phyloP scores from a whole-genome alignment of 1,140 invertebrate species.

The Pogonomyrmex californicus region DNA sequence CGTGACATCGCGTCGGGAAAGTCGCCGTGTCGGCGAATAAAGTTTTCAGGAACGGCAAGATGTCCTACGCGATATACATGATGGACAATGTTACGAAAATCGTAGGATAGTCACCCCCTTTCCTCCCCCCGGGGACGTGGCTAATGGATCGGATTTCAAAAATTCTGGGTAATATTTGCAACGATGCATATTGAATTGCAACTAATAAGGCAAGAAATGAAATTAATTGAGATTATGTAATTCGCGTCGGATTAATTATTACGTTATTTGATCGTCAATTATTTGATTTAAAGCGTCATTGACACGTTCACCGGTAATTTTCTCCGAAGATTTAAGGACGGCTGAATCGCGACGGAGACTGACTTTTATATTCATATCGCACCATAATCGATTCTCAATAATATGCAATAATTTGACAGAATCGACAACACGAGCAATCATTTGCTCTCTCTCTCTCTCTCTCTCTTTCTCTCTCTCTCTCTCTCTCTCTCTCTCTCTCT shows the following conservation, averaged over 20 bases:
- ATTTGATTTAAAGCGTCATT: background rate
- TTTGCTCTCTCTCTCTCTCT: slow-evolving; percentile 67
- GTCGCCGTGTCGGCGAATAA: background rate
- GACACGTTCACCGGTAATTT: background rate
- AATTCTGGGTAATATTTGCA: background rate
- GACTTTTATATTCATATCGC: slow-evolving; percentile 35
- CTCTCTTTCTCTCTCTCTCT: no score
- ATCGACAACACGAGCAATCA: slow-evolving; percentile 66
- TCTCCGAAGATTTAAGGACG: background rate
- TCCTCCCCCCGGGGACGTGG: no score
- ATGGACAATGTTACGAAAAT: background rate
- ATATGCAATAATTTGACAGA: slow-evolving; percentile 54
- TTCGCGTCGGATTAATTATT: slow-evolving; percentile 19
- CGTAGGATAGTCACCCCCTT: background rate
- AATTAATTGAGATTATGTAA: slow-evolving; percentile 15
- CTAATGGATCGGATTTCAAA: background rate
- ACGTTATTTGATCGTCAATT: background rate
- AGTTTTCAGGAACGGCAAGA: slow-evolving; percentile 8
- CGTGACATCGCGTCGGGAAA: slow-evolving; percentile 34
- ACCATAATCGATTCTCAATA: slow-evolving; percentile 51
- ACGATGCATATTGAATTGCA: background rate
- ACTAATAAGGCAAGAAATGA: background rate
- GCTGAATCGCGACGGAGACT: background rate
- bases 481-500: slow-evolving; percentile 54
- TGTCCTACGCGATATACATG: background rate